phyloP scores from a whole-genome alignment of 35 echinoderm and acorn worm species.

The Lytechinus variegatus region DNA sequence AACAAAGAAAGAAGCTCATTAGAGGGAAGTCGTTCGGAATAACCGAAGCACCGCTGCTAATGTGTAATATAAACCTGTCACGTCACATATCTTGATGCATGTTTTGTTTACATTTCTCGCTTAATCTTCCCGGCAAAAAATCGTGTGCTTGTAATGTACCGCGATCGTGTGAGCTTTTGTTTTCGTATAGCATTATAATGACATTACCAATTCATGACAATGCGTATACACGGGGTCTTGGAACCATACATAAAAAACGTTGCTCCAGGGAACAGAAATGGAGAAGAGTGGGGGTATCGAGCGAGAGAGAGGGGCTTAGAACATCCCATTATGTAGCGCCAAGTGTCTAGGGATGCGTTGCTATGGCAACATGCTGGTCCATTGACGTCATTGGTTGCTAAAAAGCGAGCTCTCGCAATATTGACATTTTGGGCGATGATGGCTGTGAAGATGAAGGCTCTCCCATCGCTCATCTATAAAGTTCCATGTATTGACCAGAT shows the following conservation, averaged over 20 bases:
- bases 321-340: slow-evolving; percentile 41
- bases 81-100: background rate
- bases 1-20: background rate
- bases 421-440: slow-evolving; percentile 46
- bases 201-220: background rate
- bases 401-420: slow-evolving; percentile 37
- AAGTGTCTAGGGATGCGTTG: slow-evolving; percentile 47
- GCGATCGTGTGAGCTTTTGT: background rate
- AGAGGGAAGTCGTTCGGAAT: background rate
- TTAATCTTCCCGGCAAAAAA: background rate
- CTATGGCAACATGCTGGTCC: slow-evolving; percentile 25
- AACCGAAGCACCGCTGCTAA: background rate
- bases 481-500: background rate
- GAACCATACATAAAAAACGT: background rate
- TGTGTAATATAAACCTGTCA: background rate
- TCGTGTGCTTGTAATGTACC: background rate
- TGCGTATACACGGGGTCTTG: background rate
- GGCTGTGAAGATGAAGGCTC: background rate
- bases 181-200: background rate
- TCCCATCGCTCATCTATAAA: background rate
- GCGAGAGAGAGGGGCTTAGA: slow-evolving; percentile 12
- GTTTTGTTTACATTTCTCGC: background rate
- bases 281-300: background rate
- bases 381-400: slow-evolving; percentile 48
- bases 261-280: background rate